These are phyloP conservation scores for Pterois miles DNA, from an alignment of 2,797 vertebrate species.

Conservation along the genomic window DNA sequence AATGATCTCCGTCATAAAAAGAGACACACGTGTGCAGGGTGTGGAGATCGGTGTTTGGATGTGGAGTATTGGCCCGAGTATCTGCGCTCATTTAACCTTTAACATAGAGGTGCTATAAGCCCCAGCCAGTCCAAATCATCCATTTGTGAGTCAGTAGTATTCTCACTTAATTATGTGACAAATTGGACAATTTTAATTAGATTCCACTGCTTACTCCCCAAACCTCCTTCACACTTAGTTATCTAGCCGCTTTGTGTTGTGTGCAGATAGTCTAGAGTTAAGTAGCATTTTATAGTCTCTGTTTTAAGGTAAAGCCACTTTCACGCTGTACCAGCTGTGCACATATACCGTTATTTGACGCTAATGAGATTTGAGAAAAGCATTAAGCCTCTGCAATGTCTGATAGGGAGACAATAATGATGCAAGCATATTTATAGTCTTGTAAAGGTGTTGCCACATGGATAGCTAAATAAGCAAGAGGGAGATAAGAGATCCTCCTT, in stretches of 20 bases:
- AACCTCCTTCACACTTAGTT: constrained; percentile 8
- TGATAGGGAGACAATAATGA: constrained; percentile 67
- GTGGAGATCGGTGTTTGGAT: background rate
- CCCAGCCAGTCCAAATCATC: background rate
- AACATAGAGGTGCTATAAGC: background rate
- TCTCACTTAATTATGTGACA: background rate
- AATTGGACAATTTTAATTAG: constrained; percentile 6
- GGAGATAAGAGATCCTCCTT: constrained; percentile 56
- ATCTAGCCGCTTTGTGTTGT: constrained; percentile 8
- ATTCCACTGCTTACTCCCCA: background rate
- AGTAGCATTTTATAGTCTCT: constrained; percentile 6
- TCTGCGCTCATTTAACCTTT: background rate
- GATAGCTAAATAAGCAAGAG: constrained; percentile 66
- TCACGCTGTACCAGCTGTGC: constrained; percentile 33
- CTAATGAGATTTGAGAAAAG: constrained; percentile 66
- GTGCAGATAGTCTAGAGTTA: constrained; percentile 14
- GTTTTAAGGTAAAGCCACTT: constrained; percentile 24
- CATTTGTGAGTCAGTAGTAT: background rate
- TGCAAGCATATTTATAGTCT: constrained; percentile 60
- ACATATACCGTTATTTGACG: constrained; percentile 20
- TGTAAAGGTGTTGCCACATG: constrained; percentile 56
- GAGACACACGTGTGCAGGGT: background rate
- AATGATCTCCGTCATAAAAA: background rate
- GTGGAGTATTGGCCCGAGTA: background rate
- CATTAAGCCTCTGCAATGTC: constrained; percentile 54